A percentile compares a stretch with the other conserved stretches of the same genome.
phyloP scores from a whole-genome alignment of 2,113 vertebrate species.

The Herpetotheres cachinnans region DNA sequence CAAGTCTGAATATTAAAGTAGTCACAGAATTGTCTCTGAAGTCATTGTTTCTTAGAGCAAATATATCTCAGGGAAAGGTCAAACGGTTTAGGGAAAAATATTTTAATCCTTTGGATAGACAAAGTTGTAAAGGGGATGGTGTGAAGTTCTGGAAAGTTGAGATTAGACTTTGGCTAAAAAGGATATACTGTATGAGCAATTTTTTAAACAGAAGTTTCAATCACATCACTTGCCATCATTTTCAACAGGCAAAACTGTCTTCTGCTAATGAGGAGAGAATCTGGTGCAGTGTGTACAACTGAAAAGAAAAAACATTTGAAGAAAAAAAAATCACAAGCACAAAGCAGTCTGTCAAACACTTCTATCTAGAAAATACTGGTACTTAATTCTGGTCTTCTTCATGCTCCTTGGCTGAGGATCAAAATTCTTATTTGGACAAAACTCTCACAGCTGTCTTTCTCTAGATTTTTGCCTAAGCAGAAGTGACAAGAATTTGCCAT shows the following conservation, averaged over 20 bases:
- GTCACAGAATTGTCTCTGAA: background rate
- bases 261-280: background rate
- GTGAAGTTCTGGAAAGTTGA: background rate
- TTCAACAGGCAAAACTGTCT: background rate
- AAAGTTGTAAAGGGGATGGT: background rate
- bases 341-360: constrained; percentile 18
- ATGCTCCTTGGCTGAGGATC: constrained; percentile 55
- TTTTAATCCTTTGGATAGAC: background rate
- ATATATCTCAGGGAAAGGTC: constrained; percentile 10
- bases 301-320: background rate
- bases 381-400: constrained; percentile 59
- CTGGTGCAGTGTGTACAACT: background rate
- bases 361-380: constrained; percentile 44
- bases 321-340: background rate
- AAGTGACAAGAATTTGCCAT: constrained; percentile 42
- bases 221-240: background rate
- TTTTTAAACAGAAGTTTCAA: background rate
- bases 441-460: constrained; percentile 50
- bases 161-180: background rate
- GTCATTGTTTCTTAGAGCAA: constrained; percentile 33
- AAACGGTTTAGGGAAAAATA: constrained; percentile 6
- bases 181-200: background rate
- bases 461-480: constrained; percentile 52
- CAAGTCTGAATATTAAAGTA: background rate
- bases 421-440: constrained; percentile 60